These are phyloP conservation scores for Clusia tigrina DNA, from an alignment of 2,888 invertebrate genomes.

Conservation along the genomic window DNA sequence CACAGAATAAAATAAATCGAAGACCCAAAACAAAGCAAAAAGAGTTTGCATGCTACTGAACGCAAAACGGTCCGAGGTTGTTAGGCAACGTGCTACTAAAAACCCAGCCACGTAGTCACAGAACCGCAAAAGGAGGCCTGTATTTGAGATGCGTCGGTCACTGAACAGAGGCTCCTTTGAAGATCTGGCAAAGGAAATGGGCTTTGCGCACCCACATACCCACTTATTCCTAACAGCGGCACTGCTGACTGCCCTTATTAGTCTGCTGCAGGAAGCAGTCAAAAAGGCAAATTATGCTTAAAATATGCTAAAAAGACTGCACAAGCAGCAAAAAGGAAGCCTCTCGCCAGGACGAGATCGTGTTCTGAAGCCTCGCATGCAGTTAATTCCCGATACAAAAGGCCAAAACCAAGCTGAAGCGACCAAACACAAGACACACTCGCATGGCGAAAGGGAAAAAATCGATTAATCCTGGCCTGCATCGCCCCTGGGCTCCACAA, in stretches of 20 bases:
- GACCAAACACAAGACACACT: neutral
- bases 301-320: neutral
- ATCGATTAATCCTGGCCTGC: conserved; percentile 51
- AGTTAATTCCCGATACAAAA: neutral
- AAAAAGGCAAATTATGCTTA: neutral
- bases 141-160: neutral
- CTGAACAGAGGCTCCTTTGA: neutral
- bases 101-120: no score
- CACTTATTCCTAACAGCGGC: no score
- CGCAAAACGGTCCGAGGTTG: no score
- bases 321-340: neutral
- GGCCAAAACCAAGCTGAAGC: neutral
- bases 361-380: no score
- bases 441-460: conserved; percentile 37
- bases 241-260: neutral
- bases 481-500: conserved; percentile 3
- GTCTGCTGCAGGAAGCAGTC: neutral
- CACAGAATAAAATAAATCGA: neutral
- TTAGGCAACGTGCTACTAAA: no score
- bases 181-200: no score
- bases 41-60: no score
- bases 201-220: no score
- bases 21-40: neutral
- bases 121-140: neutral
- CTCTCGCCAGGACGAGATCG: neutral